These are phyloP conservation scores for Benitochromis conjunctus DNA, from an alignment of 2,113 vertebrate species.

Conservation along the genomic window DNA sequence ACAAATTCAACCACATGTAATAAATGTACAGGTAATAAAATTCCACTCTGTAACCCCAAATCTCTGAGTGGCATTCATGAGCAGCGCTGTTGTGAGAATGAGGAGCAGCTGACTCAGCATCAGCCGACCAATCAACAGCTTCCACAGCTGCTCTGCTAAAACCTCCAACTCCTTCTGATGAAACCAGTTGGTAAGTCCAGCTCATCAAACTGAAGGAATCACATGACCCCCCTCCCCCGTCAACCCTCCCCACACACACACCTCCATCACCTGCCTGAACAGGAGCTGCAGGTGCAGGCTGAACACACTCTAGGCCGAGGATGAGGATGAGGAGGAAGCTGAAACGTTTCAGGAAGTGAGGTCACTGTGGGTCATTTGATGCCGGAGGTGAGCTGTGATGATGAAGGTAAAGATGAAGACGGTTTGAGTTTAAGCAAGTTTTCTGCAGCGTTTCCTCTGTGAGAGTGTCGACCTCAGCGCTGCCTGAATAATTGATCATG, in stretches of 20 bases:
- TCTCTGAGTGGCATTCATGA: too few relatives aligned
- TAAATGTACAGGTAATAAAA: not conserved
- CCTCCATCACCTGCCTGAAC: not conserved
- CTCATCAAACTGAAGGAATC: not conserved
- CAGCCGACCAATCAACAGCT: not conserved
- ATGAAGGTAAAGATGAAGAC: not conserved
- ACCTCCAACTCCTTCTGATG: too few relatives aligned
- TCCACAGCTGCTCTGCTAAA: not conserved
- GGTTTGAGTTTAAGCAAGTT: not conserved
- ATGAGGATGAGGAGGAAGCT: not conserved
- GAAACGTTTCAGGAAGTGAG: not conserved
- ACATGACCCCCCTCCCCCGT: not conserved
- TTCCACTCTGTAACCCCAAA: not conserved
- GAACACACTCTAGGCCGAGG: not conserved
- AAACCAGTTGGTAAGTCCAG: not conserved
- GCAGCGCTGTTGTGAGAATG: not conserved
- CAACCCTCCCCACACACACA: not conserved
- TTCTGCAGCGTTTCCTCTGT: not conserved
- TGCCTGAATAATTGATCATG: conserved; percentile 34
- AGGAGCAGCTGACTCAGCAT: not conserved
- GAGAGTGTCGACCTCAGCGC: conserved; percentile 21
- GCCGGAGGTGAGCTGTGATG: not conserved
- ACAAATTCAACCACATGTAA: not conserved
- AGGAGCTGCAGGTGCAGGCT: not conserved
- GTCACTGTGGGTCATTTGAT: not conserved